Conservation (phyloP, 1,140 invertebrate species). For the Cydia fagiglandana region DNA sequence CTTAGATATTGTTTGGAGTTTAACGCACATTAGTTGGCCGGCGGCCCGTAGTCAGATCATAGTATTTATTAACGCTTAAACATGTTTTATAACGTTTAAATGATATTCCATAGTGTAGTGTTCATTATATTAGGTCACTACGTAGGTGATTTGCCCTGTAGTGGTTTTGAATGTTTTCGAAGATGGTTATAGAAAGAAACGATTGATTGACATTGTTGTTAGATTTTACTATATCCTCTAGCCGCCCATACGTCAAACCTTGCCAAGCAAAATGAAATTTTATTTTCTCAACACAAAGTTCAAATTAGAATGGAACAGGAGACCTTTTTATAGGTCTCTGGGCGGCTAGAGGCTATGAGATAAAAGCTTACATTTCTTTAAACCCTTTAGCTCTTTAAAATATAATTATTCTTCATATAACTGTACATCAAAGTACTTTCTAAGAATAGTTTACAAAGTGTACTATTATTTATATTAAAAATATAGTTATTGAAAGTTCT, state of each 20-base stretch:
- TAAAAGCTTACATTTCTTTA: neutral
- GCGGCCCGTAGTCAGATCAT: constrained; percentile 15
- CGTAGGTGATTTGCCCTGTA: constrained; percentile 30
- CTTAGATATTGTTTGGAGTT: constrained; percentile 7
- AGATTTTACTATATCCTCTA: neutral
- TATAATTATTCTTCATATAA: neutral
- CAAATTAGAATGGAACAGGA: too few relatives aligned
- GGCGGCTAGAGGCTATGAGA: too few relatives aligned
- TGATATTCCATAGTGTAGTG: constrained; percentile 28
- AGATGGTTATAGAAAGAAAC: neutral
- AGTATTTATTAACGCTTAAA: constrained; percentile 31
- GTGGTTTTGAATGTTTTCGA: constrained; percentile 24
- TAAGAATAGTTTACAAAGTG: neutral
- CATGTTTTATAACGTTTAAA: constrained; percentile 29
- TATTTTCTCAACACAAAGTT: too few relatives aligned
- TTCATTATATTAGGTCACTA: constrained; percentile 23
- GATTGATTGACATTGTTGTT: constrained; percentile 7
- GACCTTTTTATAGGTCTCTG: too few relatives aligned
- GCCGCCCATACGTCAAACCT: too few relatives aligned
- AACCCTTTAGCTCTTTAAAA: neutral
- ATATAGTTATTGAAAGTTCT: neutral
- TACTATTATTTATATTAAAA: constrained; percentile 3
- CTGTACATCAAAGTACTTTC: neutral
- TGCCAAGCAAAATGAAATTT: too few relatives aligned
- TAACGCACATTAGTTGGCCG: constrained; percentile 18